Percentiles rank a stretch among this genome's conserved stretches.
Conservation (phyloP, 2,888 invertebrate species). For the Malachius bipustulatus region DNA sequence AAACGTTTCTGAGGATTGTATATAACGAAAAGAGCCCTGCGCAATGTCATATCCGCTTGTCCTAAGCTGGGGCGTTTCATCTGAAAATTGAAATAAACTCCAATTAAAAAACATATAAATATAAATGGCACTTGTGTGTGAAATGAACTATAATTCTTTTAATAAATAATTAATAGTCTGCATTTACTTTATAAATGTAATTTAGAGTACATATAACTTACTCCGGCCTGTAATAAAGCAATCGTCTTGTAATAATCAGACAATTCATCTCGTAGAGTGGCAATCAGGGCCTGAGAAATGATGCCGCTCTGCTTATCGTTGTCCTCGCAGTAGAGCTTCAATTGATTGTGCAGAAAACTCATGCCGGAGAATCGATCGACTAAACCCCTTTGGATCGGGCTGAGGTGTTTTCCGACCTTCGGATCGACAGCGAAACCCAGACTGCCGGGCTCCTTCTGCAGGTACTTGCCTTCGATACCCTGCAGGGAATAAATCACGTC, state of each 20-base stretch:
- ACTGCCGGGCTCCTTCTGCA: constrained; percentile 53
- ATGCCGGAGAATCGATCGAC: constrained; percentile 71
- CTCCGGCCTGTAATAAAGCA: constrained; percentile 77
- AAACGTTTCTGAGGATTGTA: constrained; percentile 69
- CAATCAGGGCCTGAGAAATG: constrained; percentile 76
- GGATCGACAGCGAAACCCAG: constrained; percentile 49
- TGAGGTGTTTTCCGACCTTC: constrained; percentile 41
- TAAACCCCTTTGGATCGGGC: constrained; percentile 44
- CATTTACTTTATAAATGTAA: too few relatives aligned
- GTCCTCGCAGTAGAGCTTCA: constrained; percentile 68
- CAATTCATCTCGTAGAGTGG: constrained; percentile 72
- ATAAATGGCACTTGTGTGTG: too few relatives aligned
- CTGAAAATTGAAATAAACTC: too few relatives aligned
- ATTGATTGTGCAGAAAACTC: constrained; percentile 66
- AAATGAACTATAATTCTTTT: too few relatives aligned
- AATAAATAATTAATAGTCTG: too few relatives aligned
- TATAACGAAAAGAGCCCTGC: constrained; percentile 57
- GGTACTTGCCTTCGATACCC: constrained; percentile 71
- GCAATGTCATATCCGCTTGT: constrained; percentile 45
- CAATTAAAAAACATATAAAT: too few relatives aligned
- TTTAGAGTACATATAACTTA: too few relatives aligned
- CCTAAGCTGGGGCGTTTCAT: constrained; percentile 26
- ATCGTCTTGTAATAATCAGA: constrained; percentile 81
- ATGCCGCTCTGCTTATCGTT: constrained; percentile 54
- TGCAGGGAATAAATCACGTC: constrained; percentile 79